Evolutionary conservation across 2,888 invertebrate genomes (phyloP).

Genomic region (Sarcophaga variegata): DNA sequence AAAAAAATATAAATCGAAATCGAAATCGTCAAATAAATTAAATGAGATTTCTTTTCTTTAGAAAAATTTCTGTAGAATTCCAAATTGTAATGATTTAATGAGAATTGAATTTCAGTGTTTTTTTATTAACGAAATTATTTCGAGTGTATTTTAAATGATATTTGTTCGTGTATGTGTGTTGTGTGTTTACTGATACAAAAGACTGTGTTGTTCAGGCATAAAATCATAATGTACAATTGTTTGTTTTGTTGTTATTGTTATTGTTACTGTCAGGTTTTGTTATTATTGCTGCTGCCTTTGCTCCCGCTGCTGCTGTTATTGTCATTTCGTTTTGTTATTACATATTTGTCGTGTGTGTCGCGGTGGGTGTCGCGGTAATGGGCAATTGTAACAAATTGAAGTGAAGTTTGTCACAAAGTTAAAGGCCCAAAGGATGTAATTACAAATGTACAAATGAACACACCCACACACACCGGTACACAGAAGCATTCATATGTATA

Average conservation of each 20-base stretch:
- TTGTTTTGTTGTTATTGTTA: background rate
- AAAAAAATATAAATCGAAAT: no score
- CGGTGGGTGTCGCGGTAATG: slow-evolving; percentile 40
- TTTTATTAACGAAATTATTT: background rate
- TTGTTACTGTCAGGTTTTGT: slow-evolving; percentile 36
- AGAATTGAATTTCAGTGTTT: no score
- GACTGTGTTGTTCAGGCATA: slow-evolving; percentile 37
- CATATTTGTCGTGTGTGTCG: background rate
- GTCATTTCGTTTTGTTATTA: slow-evolving; percentile 2
- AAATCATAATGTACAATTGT: slow-evolving; percentile 45
- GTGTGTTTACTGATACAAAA: background rate
- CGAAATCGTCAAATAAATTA: no score
- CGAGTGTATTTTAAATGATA: background rate
- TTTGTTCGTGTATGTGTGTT: no score
- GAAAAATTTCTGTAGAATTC: no score
- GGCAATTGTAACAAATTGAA: slow-evolving; percentile 50
- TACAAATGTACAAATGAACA: background rate
- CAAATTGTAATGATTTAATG: no score
- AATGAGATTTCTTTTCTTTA: no score
- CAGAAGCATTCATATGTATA: background rate
- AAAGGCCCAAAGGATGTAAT: slow-evolving; percentile 54
- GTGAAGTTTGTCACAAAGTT: slow-evolving; percentile 52
- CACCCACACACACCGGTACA: background rate
- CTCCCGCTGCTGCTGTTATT: background rate
- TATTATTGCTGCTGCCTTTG: slow-evolving; percentile 23